These are phyloP conservation scores for Creontiades dilutus DNA, from an alignment of 2,888 invertebrate species.

Conservation along the genomic window DNA sequence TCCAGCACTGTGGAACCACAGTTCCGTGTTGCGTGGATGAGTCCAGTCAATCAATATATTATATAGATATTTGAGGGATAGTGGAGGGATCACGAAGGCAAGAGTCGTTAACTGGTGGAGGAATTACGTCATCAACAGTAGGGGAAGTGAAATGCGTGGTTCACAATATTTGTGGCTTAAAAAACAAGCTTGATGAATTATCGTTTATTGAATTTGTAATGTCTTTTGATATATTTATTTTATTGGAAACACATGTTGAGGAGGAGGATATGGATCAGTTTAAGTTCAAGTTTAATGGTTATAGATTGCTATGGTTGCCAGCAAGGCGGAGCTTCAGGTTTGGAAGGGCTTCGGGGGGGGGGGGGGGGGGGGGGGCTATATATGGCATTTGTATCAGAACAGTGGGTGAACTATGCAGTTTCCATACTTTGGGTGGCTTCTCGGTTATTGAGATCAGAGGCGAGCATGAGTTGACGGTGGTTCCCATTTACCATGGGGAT, in stretches of 20 bases:
- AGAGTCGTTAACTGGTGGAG: too few relatives aligned
- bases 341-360: background rate
- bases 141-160: conserved; percentile 7
- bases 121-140: too few relatives aligned
- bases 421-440: background rate
- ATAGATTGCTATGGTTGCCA: background rate
- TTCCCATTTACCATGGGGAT: background rate
- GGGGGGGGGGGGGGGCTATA: background rate
- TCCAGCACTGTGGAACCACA: too few relatives aligned
- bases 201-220: background rate
- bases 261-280: background rate
- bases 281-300: background rate
- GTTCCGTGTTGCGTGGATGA: too few relatives aligned
- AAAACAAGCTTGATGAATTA: background rate
- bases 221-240: background rate
- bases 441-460: background rate
- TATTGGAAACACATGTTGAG: background rate
- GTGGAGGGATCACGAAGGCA: too few relatives aligned
- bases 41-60: too few relatives aligned
- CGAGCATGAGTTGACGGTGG: background rate
- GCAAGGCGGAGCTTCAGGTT: background rate
- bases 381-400: background rate
- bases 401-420: background rate
- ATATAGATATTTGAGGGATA: too few relatives aligned
- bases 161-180: background rate